A percentile compares a stretch with the other conserved stretches of the same genome.
phyloP scores from a whole-genome alignment of 2,797 vertebrate species.

The Poeciliopsis gracilis region DNA sequence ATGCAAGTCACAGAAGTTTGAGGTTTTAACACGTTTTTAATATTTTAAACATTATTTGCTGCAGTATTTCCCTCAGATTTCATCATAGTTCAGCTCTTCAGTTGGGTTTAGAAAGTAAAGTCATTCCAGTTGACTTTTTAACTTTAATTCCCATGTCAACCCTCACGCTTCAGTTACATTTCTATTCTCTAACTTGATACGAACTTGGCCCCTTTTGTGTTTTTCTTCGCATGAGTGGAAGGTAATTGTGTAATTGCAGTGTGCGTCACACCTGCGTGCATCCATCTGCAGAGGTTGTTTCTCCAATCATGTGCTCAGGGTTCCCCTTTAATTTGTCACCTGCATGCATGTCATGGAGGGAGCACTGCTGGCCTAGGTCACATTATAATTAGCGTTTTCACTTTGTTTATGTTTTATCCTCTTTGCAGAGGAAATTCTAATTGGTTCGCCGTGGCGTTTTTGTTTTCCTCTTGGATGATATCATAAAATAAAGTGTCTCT shows the following conservation, averaged over 20 bases:
- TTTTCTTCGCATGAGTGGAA: constrained; percentile 2
- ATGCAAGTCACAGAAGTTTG: neutral
- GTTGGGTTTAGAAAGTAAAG: neutral
- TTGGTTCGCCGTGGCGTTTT: constrained; percentile 54
- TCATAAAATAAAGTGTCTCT: constrained; percentile 56
- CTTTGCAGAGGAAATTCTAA: constrained; percentile 47
- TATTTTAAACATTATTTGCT: neutral
- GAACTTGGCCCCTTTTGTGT: neutral
- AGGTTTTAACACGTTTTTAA: neutral
- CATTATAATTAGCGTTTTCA: constrained; percentile 57
- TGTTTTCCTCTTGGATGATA: constrained; percentile 47
- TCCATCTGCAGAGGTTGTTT: constrained; percentile 4
- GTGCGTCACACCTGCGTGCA: constrained; percentile 8
- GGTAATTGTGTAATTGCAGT: constrained; percentile 13
- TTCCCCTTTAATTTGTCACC: constrained; percentile 14
- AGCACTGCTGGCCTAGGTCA: constrained; percentile 26
- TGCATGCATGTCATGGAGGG: constrained; percentile 17
- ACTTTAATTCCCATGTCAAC: neutral
- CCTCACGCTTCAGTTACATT: neutral
- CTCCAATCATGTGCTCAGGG: neutral
- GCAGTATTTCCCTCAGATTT: neutral
- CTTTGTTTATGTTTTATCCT: constrained; percentile 33
- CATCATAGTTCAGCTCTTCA: neutral
- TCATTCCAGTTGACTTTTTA: neutral
- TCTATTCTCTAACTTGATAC: neutral